Evolutionary conservation across 2,888 invertebrate species (phyloP).

Genomic region (Agriotes lineatus): DNA sequence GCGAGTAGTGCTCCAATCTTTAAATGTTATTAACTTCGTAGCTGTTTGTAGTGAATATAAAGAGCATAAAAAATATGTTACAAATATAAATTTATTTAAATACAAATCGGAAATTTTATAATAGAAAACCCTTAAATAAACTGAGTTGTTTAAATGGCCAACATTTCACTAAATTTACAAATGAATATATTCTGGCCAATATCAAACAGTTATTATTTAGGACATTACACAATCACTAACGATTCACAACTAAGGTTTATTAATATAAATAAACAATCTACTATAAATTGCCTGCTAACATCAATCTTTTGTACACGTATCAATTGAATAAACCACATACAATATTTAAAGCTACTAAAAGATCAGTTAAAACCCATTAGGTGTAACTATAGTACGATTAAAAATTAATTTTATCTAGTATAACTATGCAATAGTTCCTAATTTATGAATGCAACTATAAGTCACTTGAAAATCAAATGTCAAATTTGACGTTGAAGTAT

Average conservation of each 20-base stretch:
- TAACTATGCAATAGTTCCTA: no score
- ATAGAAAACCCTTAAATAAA: constrained; percentile 61
- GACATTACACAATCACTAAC: constrained; percentile 56
- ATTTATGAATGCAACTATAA: no score
- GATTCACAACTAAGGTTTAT: constrained; percentile 58
- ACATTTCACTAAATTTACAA: constrained; percentile 53
- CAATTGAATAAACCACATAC: no score
- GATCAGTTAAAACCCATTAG: no score
- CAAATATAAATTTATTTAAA: constrained; percentile 67
- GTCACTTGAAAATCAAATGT: no score
- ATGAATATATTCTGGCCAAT: constrained; percentile 57
- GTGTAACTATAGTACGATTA: no score
- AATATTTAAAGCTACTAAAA: neutral
- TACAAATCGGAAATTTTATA: constrained; percentile 64
- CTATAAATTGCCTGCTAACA: constrained; percentile 46
- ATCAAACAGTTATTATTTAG: constrained; percentile 57
- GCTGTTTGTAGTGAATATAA: neutral
- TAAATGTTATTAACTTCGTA: no score
- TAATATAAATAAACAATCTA: constrained; percentile 53
- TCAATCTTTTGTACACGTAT: neutral
- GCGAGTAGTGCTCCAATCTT: no score
- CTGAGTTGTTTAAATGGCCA: constrained; percentile 58
- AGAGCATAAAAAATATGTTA: constrained; percentile 47
- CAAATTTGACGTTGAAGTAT: no score
- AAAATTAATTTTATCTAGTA: no score